Conservation (phyloP, 2,888 invertebrate species). For the Neoscelio sp. region DNA sequence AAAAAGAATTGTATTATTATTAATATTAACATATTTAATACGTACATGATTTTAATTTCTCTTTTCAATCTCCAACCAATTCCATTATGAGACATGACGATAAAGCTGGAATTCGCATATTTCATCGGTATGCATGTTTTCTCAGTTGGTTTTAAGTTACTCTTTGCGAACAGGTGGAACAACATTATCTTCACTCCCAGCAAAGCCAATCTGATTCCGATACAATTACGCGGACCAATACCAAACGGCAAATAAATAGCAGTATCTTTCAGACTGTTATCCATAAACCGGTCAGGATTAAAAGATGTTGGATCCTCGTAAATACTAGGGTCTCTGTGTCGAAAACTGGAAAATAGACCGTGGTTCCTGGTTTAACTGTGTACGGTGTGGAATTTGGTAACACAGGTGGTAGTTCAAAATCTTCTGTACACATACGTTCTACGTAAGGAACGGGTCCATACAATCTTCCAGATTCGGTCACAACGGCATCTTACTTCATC, state of each 20-base stretch:
- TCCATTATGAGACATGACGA: slow-evolving; percentile 52
- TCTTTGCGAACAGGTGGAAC: slow-evolving; percentile 69
- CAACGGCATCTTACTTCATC: slow-evolving; percentile 85
- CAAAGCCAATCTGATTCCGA: slow-evolving; percentile 76
- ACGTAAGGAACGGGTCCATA: slow-evolving; percentile 69
- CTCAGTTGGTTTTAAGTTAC: slow-evolving; percentile 73
- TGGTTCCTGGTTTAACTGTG: slow-evolving; percentile 76
- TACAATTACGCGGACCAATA: slow-evolving; percentile 79
- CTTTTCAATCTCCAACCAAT: slow-evolving; percentile 68
- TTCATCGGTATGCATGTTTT: slow-evolving; percentile 82
- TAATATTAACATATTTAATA: no score
- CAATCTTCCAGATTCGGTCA: slow-evolving; percentile 73
- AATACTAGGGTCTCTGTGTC: slow-evolving; percentile 76
- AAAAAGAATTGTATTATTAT: no score
- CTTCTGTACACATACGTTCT: slow-evolving; percentile 77
- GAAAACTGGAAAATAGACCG: slow-evolving; percentile 74
- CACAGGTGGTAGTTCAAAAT: slow-evolving; percentile 75
- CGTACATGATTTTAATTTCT: neutral
- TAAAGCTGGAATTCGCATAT: slow-evolving; percentile 33
- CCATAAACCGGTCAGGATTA: slow-evolving; percentile 81
- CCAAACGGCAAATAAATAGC: slow-evolving; percentile 79
- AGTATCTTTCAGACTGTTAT: slow-evolving; percentile 40
- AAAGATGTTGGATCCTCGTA: slow-evolving; percentile 81
- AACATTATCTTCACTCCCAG: slow-evolving; percentile 71
- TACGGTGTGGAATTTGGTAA: slow-evolving; percentile 73